These are phyloP conservation scores for Dendrolimus pini DNA, from an alignment of 2,888 invertebrate genomes.

Conservation along the genomic window DNA sequence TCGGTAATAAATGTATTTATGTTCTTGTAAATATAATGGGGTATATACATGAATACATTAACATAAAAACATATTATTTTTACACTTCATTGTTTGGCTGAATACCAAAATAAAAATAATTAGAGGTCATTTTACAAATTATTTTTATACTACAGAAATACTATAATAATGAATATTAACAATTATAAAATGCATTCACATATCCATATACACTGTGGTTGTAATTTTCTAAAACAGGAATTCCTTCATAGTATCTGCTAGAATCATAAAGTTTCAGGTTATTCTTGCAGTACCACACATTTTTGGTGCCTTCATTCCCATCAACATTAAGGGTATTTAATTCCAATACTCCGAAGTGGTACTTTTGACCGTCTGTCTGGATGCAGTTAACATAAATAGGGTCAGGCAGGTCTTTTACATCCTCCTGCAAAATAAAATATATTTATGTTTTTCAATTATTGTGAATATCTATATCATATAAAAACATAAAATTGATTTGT, in stretches of 20 bases:
- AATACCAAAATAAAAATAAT: slow-evolving; percentile 18
- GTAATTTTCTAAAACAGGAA: slow-evolving; percentile 83
- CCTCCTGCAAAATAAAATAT: slow-evolving; percentile 53
- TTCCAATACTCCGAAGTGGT: slow-evolving; percentile 90
- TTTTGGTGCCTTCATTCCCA: slow-evolving; percentile 78
- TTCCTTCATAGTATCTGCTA: slow-evolving; percentile 79
- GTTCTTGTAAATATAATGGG: slow-evolving; percentile 73
- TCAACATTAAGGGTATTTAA: slow-evolving; percentile 86
- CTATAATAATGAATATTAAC: slow-evolving; percentile 44
- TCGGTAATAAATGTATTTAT: slow-evolving; percentile 66
- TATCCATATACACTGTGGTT: slow-evolving; percentile 87
- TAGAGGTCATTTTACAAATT: slow-evolving; percentile 18
- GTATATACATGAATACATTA: slow-evolving; percentile 72
- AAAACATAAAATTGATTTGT: too few relatives aligned
- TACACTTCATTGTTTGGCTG: slow-evolving; percentile 7
- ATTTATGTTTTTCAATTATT: too few relatives aligned
- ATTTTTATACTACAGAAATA: slow-evolving; percentile 29
- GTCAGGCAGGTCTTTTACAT: slow-evolving; percentile 80
- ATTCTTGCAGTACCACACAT: slow-evolving; percentile 87
- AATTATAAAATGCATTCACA: slow-evolving; percentile 87
- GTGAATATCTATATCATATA: too few relatives aligned
- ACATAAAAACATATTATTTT: slow-evolving; percentile 22
- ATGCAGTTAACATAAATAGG: slow-evolving; percentile 90
- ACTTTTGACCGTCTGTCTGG: slow-evolving; percentile 85
- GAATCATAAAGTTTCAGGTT: slow-evolving; percentile 79